These are phyloP conservation scores for Hucho hucho DNA, from an alignment of 2,113 vertebrate genomes.

Conservation along the genomic window DNA sequence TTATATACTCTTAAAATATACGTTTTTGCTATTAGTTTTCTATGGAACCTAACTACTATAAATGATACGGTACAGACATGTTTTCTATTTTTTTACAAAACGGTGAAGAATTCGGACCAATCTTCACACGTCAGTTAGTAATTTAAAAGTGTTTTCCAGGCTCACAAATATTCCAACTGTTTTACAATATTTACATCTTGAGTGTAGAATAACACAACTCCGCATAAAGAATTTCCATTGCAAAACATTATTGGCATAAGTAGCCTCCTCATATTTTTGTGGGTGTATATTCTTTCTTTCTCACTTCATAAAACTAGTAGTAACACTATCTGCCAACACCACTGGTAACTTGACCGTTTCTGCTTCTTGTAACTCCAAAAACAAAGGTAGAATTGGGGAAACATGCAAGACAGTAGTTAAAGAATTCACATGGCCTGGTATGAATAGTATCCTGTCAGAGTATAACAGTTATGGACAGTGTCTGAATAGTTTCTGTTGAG, in stretches of 20 bases:
- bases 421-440: conserved; percentile 35
- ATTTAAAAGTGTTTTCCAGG: conserved; percentile 37
- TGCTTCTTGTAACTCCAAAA: conserved; percentile 13
- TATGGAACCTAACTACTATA: conserved; percentile 71
- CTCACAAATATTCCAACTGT: conserved; percentile 55
- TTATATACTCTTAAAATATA: conserved; percentile 77
- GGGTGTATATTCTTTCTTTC: background rate
- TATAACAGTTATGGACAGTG: conserved; percentile 11
- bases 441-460: conserved; percentile 41
- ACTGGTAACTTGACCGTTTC: conserved; percentile 28
- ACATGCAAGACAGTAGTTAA: conserved; percentile 53
- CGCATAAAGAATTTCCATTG: conserved; percentile 43
- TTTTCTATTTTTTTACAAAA: conserved; percentile 67
- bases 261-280: conserved; percentile 30
- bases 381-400: conserved; percentile 22
- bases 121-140: conserved; percentile 57
- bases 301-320: conserved; percentile 30
- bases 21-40: conserved; percentile 68
- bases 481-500: background rate
- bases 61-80: conserved; percentile 66
- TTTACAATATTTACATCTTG: conserved; percentile 62
- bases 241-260: conserved; percentile 48
- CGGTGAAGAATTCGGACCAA: conserved; percentile 56
- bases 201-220: conserved; percentile 59
- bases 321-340: conserved; percentile 29